Conservation (phyloP, 2,113 vertebrate genomes). For the Pelodiscus sinensis region DNA sequence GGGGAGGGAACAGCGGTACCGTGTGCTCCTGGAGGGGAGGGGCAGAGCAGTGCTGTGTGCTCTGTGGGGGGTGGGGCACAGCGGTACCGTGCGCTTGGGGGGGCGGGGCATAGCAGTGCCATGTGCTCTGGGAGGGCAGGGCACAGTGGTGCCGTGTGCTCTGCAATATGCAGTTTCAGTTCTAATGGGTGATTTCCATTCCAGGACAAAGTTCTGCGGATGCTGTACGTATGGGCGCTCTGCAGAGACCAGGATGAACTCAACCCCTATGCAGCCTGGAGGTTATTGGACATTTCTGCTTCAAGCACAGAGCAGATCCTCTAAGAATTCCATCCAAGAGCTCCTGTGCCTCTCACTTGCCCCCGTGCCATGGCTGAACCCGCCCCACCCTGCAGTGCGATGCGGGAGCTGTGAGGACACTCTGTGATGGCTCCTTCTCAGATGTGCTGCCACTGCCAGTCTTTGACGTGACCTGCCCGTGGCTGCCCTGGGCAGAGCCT, state of each 20-base stretch:
- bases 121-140: not conserved
- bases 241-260: slow-evolving; percentile 96
- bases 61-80: no score
- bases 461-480: accelerated
- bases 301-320: slow-evolving; percentile 96
- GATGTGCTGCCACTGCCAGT: not conserved
- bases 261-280: slow-evolving; percentile 92
- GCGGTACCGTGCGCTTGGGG: no score
- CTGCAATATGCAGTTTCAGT: accelerated
- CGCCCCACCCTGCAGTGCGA: accelerated
- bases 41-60: no score
- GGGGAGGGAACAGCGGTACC: no score
- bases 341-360: not conserved
- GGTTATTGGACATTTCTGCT: slow-evolving; percentile 92
- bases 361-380: not conserved
- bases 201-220: slow-evolving; percentile 94
- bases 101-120: no score
- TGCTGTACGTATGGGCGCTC: slow-evolving; percentile 97
- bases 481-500: not conserved
- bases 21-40: no score
- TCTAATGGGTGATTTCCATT: accelerated
- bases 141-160: not conserved
- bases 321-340: slow-evolving; percentile 21
- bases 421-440: not conserved
- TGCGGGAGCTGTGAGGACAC: not conserved